Evolutionary conservation across 2,888 invertebrate genomes (phyloP).

Genomic region (Idaea dimidiata): DNA sequence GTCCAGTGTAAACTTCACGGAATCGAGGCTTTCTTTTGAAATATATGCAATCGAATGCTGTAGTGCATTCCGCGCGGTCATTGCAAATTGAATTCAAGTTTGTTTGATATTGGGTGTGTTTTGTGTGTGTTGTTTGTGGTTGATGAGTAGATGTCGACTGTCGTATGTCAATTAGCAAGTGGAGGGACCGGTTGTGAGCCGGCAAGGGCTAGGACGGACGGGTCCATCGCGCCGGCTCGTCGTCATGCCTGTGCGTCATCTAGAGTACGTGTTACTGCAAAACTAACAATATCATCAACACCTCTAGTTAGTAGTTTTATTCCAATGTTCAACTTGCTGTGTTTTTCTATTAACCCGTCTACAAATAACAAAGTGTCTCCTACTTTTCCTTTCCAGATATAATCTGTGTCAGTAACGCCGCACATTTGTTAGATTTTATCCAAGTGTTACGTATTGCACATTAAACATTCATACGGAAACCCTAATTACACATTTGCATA

Average conservation of each 20-base stretch:
- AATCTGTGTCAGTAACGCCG: not conserved
- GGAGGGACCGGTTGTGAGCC: not conserved
- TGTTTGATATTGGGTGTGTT: not conserved
- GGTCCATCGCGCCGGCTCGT: not conserved
- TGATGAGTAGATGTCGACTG: not conserved
- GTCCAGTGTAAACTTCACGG: not conserved
- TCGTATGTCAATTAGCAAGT: not conserved
- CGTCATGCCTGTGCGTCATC: not conserved
- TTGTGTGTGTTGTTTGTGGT: not conserved
- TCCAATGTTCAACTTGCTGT: not conserved
- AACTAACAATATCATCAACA: not conserved
- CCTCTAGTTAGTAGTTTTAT: not conserved
- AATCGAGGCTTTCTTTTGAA: not conserved
- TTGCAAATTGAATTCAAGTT: not conserved
- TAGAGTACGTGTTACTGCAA: not conserved
- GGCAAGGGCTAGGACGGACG: not conserved
- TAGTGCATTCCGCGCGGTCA: not conserved
- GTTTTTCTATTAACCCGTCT: not conserved
- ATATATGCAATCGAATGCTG: not conserved
- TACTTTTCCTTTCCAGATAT: not conserved
- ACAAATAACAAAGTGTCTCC: not conserved
- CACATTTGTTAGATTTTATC: not conserved
- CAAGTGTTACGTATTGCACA: not conserved
- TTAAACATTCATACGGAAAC: not conserved
- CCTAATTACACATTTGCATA: not conserved